Base-by-base conservation (phyloP, 1,140 invertebrate genomes). In the Pseudomyrmex gracilis region DNA sequence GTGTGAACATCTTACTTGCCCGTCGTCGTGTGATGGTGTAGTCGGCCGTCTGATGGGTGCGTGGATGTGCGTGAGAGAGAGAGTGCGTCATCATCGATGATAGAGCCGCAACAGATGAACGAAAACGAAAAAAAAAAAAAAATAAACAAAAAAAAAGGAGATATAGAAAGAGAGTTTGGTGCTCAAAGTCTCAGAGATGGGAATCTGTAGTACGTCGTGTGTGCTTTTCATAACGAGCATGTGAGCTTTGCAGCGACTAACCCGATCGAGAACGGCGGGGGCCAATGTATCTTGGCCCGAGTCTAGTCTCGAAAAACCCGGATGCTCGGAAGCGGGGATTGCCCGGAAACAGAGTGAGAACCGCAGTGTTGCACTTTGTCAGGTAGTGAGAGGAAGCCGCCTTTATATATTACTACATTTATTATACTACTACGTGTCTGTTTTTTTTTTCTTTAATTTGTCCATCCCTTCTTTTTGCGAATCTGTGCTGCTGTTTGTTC, bases 181-280 rank as follows among this genome's bases (percentile, higher is more conserved):
- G 55, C 58, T 58, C 58, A 66, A 34, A 34, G 34, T 34, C 58
- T 84, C 55, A 71, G 49, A 74, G 49, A 88, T 83, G 84, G 70
- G 71, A 74, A 73, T 73, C 88, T 73, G 91, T 92, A 92, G 91
- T 84, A 85, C 68, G 85, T 88, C 89, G 90, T 91, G 88, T 93
- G 91, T 93, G 92, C 92, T 93, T 88, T 82, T 17, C 34, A 85
- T 94, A 93, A 94, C 91, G 90, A 94, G 93, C 93, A 94, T 94
- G 93, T 89, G 87, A 90, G 93, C 93, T 94, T 94, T 93, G 93
- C 93, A 94, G 93, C 93, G 92, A 94, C 93, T 94, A 94, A 94
- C 93, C 76, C 89, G 88, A 89, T 85, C 82, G 84, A 89, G 87
- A 89, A 82, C 74, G 85, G 68, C 73, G 67, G 84, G 34, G 87